These are phyloP conservation scores for Lumbricus terrestris DNA, from an alignment of 2,888 invertebrate species.

Conservation along the genomic window DNA sequence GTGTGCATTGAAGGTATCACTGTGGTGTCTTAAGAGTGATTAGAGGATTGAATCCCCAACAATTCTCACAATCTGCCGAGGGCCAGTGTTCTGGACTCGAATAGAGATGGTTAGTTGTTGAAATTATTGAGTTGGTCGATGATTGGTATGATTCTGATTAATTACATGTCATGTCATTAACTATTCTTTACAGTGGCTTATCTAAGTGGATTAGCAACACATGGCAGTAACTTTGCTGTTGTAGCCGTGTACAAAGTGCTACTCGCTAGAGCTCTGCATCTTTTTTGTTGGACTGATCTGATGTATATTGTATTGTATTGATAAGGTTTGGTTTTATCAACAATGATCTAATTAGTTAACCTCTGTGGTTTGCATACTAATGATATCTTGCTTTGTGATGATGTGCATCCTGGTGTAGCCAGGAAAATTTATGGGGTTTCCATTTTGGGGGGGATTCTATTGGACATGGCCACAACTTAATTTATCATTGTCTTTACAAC, in stretches of 20 bases:
- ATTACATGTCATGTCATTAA: neutral
- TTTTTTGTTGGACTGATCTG: neutral
- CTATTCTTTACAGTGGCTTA: neutral
- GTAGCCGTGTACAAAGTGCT: neutral
- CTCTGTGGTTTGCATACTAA: neutral
- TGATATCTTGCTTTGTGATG: too few species aligned
- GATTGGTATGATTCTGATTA: neutral
- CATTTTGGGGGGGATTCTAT: too few species aligned
- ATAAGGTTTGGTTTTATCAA: neutral
- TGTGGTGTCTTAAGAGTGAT: too few species aligned
- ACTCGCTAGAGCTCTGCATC: neutral
- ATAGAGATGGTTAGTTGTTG: neutral
- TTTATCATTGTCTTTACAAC: too few species aligned
- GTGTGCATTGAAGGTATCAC: too few species aligned
- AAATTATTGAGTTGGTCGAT: neutral
- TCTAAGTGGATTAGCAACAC: neutral
- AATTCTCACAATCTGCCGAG: too few species aligned
- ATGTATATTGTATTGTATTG: neutral
- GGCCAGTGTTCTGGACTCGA: neutral
- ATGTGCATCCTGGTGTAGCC: too few species aligned
- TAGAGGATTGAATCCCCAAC: too few species aligned
- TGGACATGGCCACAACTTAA: too few species aligned
- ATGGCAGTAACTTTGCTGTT: neutral
- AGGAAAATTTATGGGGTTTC: too few species aligned
- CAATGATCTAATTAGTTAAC: neutral